Conservation (phyloP, 2,113 vertebrate genomes). For the Centrocercus urophasianus region DNA sequence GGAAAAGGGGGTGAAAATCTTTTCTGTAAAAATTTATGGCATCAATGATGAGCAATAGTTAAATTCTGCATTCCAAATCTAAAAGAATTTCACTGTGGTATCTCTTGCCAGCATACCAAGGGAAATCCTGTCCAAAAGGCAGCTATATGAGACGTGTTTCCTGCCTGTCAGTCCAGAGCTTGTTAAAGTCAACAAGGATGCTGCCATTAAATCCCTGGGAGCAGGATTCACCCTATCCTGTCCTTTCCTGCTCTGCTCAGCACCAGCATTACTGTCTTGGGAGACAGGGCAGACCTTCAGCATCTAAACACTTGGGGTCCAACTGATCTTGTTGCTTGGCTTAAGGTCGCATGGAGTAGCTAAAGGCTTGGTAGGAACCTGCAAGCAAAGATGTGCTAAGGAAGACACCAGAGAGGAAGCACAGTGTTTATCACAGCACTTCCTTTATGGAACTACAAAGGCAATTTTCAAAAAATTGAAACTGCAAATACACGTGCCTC, state of each 20-base stretch:
- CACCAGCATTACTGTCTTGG: rapidly evolving
- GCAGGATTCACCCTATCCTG: neutral
- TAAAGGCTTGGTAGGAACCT: neutral
- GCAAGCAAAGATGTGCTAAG: neutral
- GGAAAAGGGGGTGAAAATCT: neutral
- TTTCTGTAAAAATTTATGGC: slow-evolving; percentile 9
- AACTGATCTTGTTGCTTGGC: too few species aligned
- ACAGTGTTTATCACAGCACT: neutral
- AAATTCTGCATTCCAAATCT: neutral
- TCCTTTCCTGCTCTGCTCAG: neutral
- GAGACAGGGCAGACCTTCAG: neutral
- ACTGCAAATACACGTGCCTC: neutral
- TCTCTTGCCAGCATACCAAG: neutral
- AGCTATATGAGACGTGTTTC: neutral
- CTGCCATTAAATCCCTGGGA: neutral
- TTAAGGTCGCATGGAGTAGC: neutral
- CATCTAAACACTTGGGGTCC: neutral
- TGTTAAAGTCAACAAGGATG: neutral
- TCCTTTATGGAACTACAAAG: neutral
- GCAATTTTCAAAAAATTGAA: neutral
- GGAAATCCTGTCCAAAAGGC: rapidly evolving
- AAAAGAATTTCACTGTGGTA: neutral
- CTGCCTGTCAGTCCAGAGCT: neutral
- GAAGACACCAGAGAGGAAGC: neutral
- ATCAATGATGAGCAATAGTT: neutral